Base-by-base conservation (phyloP, 2,888 invertebrate species). In the Drosophila acutilabella region DNA sequence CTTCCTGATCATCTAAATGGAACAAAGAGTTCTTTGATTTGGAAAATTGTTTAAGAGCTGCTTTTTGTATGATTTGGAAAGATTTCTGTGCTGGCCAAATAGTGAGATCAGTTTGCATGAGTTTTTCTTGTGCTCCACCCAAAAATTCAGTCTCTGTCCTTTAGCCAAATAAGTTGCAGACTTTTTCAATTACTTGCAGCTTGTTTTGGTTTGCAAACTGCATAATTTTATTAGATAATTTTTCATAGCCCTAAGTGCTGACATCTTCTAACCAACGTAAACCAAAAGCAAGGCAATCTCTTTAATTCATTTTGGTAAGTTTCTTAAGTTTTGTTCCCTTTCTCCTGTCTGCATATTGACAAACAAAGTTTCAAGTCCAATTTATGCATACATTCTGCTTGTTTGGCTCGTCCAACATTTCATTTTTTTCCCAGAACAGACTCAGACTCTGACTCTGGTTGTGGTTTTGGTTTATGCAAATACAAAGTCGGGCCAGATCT, bases 281-380 rank as follows among this genome's bases (percentile, higher is more conserved):
- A 26, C 20, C 23, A 36, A 45, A 45, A 14, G 45, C 44, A 41
- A 30, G 54, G 54, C 50, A 64, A 73, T 36, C 61, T 74, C 53
- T 58, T 82, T 80, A 85, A 85, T 80, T 73, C 82, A 81, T 81
- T 81, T 67, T 30, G 42, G 51, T 38, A 56, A 79, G 56, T 75
- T 73, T 53, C 11, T 36, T 30, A 85, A 76, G 58, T 69, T 65
- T 8, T 30, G 8, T 45, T 50, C 45, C 20, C 47, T 54, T 54
- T 23, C 52, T 54, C 30, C 52, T 50, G 50, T 53, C 64, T 60
- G 71, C 75, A 78, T 70, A 77, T 80, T 84, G 80, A 79, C 76
- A 72, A 79, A 67, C 67, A 70, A 81, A 84, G 71, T 85, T 82
- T 72, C 67, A 64, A 71, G 64, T 69, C 69, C 57, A 75, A 72